Conservation (phyloP, 2,888 invertebrate species). For the Ethmia dodecea region DNA sequence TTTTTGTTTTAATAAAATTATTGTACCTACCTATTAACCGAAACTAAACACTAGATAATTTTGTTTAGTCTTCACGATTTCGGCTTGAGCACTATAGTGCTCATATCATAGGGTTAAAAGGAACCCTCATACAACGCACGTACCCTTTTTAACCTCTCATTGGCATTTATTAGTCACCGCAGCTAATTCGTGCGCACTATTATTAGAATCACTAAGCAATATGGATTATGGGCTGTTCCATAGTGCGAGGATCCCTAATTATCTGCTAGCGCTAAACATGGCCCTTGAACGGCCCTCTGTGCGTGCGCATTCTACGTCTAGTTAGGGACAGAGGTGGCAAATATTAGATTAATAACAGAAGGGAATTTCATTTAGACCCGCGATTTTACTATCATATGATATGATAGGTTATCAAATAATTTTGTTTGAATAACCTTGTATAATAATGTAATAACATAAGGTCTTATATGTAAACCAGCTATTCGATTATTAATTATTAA, state of each 20-base stretch:
- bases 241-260: constrained; percentile 60
- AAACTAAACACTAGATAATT: neutral
- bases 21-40: neutral
- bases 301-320: constrained; percentile 47
- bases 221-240: constrained; percentile 38
- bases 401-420: too few relatives aligned
- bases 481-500: too few relatives aligned
- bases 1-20: too few relatives aligned
- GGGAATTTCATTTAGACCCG: too few relatives aligned
- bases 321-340: too few relatives aligned
- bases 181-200: constrained; percentile 32
- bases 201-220: constrained; percentile 39
- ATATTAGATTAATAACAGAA: too few relatives aligned
- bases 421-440: too few relatives aligned
- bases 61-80: neutral
- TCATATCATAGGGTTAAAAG: neutral
- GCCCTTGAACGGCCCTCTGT: constrained; percentile 37
- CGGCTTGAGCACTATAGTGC: neutral
- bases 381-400: too few relatives aligned
- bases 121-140: neutral
- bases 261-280: constrained; percentile 56
- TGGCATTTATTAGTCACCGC: constrained; percentile 5
- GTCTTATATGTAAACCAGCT: too few relatives aligned
- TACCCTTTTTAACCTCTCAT: constrained; percentile 15
- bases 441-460: too few relatives aligned